A percentile compares a stretch with the other conserved stretches of the same genome.
These are phyloP conservation scores for Thysanoteuthis rhombus DNA, from an alignment of 2,888 invertebrate genomes.

Conservation along the genomic window DNA sequence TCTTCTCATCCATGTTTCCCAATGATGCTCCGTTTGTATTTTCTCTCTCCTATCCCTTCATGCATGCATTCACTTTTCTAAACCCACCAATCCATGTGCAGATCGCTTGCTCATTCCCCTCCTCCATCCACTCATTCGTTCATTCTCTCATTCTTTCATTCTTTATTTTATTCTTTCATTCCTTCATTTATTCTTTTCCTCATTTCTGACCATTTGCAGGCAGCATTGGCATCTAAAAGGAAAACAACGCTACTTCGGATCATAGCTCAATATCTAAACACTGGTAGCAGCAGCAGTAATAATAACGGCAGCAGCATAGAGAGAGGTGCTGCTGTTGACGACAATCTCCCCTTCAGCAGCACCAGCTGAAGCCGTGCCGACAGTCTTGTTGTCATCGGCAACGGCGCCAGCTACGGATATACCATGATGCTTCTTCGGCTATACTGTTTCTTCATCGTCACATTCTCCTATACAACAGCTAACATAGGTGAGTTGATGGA, in stretches of 20 bases:
- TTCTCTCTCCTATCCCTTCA: background rate
- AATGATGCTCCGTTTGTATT: too few relatives aligned
- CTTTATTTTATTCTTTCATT: too few relatives aligned
- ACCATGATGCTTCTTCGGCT: background rate
- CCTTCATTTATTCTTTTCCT: background rate
- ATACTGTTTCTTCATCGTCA: background rate
- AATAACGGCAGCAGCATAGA: background rate
- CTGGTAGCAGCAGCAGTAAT: background rate
- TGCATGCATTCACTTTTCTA: background rate
- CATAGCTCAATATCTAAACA: background rate
- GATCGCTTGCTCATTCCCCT: background rate
- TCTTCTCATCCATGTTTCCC: too few relatives aligned
- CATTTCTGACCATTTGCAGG: background rate
- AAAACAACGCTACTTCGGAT: background rate
- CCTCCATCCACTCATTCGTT: too few relatives aligned
- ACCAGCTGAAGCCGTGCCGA: background rate
- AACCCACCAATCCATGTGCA: too few relatives aligned
- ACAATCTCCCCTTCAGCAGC: background rate
- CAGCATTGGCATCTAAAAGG: background rate
- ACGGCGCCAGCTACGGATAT: background rate
- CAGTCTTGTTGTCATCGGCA: background rate
- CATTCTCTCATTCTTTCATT: too few relatives aligned
- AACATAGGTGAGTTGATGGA: background rate
- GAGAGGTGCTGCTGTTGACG: background rate
- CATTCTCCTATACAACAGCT: background rate